Base-by-base conservation (phyloP, 2,888 invertebrate species). In the Magallana nippona region DNA sequence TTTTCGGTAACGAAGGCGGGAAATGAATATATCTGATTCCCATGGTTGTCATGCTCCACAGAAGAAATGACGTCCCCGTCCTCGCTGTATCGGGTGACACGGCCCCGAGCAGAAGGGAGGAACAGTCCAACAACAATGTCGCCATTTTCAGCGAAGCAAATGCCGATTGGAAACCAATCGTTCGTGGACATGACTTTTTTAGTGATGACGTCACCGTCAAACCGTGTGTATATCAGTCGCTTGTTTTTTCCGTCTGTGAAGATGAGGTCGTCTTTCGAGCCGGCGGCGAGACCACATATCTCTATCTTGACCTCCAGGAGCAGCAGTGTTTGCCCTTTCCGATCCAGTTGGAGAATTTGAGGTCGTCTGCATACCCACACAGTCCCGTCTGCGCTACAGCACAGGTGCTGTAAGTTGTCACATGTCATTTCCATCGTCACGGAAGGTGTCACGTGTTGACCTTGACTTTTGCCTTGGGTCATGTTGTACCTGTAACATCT, bases 191-290 rank as follows among this genome's bases (percentile, higher is more conserved):
- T 27, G 27, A 71, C 71, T 11, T 71, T 71, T 22, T 71, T 71
- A 32, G 71, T 71, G 71, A 71, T 71, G 71, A 71, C 32, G 27
- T 71, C 71, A 27, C 32, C 71, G 13, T 71, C 27, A 11, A 71
- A 71, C 32, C 22, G 11, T 2, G 71, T 71, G 27, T 32, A 27
- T 11, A 71, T 71, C 13, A 71, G 71, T 2, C 71, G 71, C 11
- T 71, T 71, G 27, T 71, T 71, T 71, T 71, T 71, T 15, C 71
- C 71, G 32, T 71, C 71, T 71, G 71, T 71, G 8, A 71, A 71
- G 15, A 71, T 32, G 22, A 71, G 27, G 13, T 19, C 19, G 27
- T 32, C 71, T 32, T 27, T 27, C 11, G 2, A 27, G 13, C 71
- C 32, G 11, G 71, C 71, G 15, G 71, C 71, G 2, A 71, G 27